phyloP scores from a whole-genome alignment of 2,888 invertebrate genomes.

The Labia minor region DNA sequence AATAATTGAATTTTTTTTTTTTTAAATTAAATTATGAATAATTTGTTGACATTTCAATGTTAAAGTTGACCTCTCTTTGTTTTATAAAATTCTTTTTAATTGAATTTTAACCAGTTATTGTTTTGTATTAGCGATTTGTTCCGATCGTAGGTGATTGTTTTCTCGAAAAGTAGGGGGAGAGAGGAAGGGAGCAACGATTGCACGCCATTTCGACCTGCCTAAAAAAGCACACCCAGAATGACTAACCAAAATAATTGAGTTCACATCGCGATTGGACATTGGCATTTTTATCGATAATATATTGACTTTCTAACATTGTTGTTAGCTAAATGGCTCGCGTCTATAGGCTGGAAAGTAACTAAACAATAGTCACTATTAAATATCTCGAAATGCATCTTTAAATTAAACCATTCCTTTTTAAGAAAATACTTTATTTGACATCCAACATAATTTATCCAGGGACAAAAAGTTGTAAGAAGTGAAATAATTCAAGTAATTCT shows the following conservation, averaged over 20 bases:
- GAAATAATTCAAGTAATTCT: slow-evolving; percentile 13
- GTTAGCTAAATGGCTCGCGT: neutral
- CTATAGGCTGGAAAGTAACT: neutral
- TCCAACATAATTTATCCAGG: neutral
- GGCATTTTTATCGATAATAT: slow-evolving; percentile 7
- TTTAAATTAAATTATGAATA: too few relatives aligned
- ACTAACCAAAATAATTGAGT: slow-evolving; percentile 13
- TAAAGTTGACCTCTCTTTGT: too few relatives aligned
- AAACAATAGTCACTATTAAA: slow-evolving; percentile 7
- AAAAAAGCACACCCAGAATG: neutral
- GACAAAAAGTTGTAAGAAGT: slow-evolving; percentile 7
- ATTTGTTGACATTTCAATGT: too few relatives aligned
- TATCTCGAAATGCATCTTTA: slow-evolving; percentile 7
- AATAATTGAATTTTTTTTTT: too few relatives aligned
- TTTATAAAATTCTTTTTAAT: too few relatives aligned
- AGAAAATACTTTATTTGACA: slow-evolving; percentile 13
- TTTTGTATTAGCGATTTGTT: too few relatives aligned
- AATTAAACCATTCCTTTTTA: slow-evolving; percentile 13
- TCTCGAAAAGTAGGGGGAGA: too few relatives aligned
- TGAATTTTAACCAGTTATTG: too few relatives aligned
- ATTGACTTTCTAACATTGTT: slow-evolving; percentile 4
- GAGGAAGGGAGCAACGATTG: too few relatives aligned
- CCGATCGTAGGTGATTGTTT: too few relatives aligned
- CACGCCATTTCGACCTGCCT: neutral
- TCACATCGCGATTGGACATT: neutral